Conservation (phyloP, 1,140 invertebrate genomes). For the Nasonia vitripennis region DNA sequence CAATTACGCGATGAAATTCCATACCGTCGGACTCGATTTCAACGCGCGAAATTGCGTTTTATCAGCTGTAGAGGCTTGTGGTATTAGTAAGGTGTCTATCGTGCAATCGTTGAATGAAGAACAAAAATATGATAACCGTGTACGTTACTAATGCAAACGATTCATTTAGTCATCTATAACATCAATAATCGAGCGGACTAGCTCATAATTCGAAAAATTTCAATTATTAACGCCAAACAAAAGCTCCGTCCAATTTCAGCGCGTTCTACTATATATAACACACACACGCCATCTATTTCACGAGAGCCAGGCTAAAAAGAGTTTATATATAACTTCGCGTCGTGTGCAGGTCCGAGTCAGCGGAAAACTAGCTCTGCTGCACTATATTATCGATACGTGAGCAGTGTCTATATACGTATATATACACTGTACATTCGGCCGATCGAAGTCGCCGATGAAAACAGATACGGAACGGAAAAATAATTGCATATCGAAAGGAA, state of each 20-base stretch:
- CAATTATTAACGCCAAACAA: neutral
- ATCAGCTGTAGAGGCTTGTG: neutral
- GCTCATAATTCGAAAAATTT: neutral
- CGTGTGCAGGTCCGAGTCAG: too few relatives aligned
- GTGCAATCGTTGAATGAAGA: neutral
- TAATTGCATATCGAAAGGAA: constrained; percentile 7
- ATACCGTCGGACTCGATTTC: neutral
- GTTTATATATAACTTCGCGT: too few relatives aligned
- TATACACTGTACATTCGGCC: too few relatives aligned
- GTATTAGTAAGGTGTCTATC: too few relatives aligned
- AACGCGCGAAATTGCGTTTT: neutral
- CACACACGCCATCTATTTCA: too few relatives aligned
- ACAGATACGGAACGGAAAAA: neutral
- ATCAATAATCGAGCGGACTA: neutral
- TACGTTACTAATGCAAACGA: neutral
- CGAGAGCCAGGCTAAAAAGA: too few relatives aligned
- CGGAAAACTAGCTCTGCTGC: neutral
- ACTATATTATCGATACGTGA: neutral
- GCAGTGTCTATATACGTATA: neutral
- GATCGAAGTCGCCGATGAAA: neutral
- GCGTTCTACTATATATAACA: too few relatives aligned
- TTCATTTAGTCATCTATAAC: neutral
- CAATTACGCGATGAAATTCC: neutral
- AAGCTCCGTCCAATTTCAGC: neutral
- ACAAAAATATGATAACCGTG: neutral